A percentile compares a stretch with the other conserved stretches of the same genome.
phyloP scores from a whole-genome alignment of 2,888 invertebrate species.

The Acanthoscelides obtectus region DNA sequence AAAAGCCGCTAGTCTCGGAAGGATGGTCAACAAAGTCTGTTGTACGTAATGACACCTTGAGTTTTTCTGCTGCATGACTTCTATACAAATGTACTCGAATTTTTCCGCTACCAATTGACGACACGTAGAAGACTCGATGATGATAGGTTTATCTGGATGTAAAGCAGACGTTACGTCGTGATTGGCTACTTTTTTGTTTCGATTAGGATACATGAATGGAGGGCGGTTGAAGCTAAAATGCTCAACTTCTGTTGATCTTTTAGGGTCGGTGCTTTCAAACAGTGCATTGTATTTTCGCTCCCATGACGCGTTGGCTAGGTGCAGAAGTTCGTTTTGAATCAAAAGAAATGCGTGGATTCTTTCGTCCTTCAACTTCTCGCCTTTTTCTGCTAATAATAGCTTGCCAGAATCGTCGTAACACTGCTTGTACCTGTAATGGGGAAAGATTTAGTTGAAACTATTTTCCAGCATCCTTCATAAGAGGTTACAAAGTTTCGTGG shows the following conservation, averaged over 20 bases:
- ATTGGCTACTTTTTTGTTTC: constrained; percentile 42
- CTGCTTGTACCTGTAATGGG: constrained; percentile 63
- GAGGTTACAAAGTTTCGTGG: no score
- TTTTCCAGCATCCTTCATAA: no score
- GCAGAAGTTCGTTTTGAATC: constrained; percentile 87
- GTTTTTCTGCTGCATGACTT: constrained; percentile 73
- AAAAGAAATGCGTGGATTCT: constrained; percentile 88
- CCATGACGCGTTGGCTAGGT: constrained; percentile 86
- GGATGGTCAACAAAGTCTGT: constrained; percentile 76
- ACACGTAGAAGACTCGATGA: constrained; percentile 85
- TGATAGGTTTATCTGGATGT: constrained; percentile 54
- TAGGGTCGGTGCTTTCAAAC: constrained; percentile 50
- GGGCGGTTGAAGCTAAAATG: constrained; percentile 38
- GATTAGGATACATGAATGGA: constrained; percentile 45
- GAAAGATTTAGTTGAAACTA: neutral
- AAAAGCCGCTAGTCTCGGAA: constrained; percentile 93
- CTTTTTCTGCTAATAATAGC: constrained; percentile 69
- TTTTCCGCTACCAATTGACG: constrained; percentile 76
- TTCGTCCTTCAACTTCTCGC: constrained; percentile 81
- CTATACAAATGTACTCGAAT: constrained; percentile 72
- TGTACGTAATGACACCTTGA: constrained; percentile 79
- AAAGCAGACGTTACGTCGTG: constrained; percentile 46
- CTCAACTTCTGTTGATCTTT: constrained; percentile 34
- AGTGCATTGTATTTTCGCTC: constrained; percentile 73
- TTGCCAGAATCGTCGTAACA: constrained; percentile 87